phyloP scores from a whole-genome alignment of 2,888 invertebrate genomes.

The Parnassius orleans region DNA sequence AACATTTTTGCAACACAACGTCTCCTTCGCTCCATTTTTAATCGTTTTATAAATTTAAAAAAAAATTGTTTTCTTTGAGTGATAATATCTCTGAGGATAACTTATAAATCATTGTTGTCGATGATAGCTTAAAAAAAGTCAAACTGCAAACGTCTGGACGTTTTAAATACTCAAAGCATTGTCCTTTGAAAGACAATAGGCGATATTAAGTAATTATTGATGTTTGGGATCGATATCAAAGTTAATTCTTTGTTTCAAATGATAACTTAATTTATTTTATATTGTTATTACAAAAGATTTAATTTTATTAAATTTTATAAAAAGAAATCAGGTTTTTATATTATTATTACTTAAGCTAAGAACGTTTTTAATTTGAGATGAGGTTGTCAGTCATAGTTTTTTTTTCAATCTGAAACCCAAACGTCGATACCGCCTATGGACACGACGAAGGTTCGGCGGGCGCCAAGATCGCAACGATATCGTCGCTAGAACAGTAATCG shows the following conservation, averaged over 20 bases:
- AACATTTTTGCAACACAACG: conserved; percentile 1
- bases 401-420: conserved; percentile 29
- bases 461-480: conserved; percentile 81
- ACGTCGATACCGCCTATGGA: conserved; percentile 26
- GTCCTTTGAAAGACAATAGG: conserved; percentile 54
- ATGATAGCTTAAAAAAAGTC: conserved; percentile 27
- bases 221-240: conserved; percentile 44
- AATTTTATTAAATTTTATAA: not conserved
- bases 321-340: not conserved
- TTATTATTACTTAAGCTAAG: not conserved
- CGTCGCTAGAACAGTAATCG: conserved; percentile 79
- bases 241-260: conserved; percentile 2
- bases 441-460: conserved; percentile 54
- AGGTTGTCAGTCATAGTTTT: conserved; percentile 19
- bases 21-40: conserved; percentile 13
- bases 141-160: conserved; percentile 32
- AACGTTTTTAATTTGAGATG: conserved; percentile 12
- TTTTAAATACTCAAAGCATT: conserved; percentile 47
- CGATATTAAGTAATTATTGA: conserved; percentile 56
- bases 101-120: conserved; percentile 26
- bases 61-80: conserved; percentile 25
- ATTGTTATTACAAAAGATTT: not conserved
- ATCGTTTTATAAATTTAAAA: conserved; percentile 6
- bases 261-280: conserved; percentile 12
- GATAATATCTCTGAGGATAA: conserved; percentile 22